Percentiles rank a stretch among this genome's conserved stretches.
These are phyloP conservation scores for Pavo muticus DNA, from an alignment of 2,113 vertebrate species.

Conservation along the genomic window DNA sequence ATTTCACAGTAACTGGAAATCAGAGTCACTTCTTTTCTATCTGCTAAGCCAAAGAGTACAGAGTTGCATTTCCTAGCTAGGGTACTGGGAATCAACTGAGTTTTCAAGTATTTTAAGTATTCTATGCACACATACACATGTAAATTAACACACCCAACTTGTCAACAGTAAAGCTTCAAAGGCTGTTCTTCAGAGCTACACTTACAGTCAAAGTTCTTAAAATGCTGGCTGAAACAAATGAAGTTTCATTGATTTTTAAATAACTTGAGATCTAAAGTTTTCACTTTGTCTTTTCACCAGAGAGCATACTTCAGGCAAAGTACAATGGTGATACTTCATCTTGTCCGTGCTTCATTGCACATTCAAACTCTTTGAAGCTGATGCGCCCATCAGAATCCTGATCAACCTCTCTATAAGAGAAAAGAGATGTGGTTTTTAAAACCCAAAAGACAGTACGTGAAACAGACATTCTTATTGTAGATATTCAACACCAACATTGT, in stretches of 20 bases:
- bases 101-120: constrained; percentile 64
- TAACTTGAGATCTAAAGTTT: constrained; percentile 56
- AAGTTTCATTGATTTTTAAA: constrained; percentile 65
- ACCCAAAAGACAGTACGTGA: constrained; percentile 27
- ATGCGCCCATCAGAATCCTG: constrained; percentile 80
- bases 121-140: constrained; percentile 45
- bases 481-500: not conserved
- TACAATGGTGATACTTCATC: constrained; percentile 52
- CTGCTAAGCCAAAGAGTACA: not conserved
- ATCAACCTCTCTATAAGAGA: constrained; percentile 78
- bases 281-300: constrained; percentile 41
- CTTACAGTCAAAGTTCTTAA: constrained; percentile 50
- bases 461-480: constrained; percentile 27
- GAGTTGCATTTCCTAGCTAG: not conserved
- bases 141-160: constrained; percentile 61
- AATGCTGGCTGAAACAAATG: constrained; percentile 50
- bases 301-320: constrained; percentile 49
- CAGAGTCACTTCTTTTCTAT: not conserved
- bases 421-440: constrained; percentile 44
- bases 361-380: constrained; percentile 86
- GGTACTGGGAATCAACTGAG: constrained; percentile 38
- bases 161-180: constrained; percentile 68
- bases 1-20: not conserved
- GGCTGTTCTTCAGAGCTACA: constrained; percentile 25
- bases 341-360: constrained; percentile 72